phyloP scores from a whole-genome alignment of 1,140 invertebrate species.

The Drosophila chauvacae region DNA sequence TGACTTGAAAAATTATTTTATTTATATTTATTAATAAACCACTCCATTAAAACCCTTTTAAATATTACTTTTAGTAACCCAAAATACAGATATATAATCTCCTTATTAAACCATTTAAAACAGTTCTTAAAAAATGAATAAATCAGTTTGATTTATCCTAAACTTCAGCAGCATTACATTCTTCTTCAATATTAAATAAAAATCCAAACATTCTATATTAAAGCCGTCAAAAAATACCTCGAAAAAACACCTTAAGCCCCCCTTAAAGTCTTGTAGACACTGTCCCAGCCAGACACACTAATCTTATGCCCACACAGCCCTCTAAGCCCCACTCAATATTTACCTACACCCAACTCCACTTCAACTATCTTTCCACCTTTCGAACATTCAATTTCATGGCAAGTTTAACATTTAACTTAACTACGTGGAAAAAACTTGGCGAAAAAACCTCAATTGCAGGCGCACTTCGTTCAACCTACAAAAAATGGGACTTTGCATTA shows the following conservation, averaged over 20 bases:
- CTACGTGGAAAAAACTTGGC: conserved; percentile 35
- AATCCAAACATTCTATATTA: background rate
- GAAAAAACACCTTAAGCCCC: background rate
- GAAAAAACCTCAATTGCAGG: conserved; percentile 72
- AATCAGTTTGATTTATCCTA: too few species aligned
- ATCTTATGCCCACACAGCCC: conserved; percentile 8
- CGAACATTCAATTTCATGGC: conserved; percentile 75
- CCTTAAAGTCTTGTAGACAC: background rate
- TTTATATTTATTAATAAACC: too few species aligned
- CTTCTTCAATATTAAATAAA: background rate
- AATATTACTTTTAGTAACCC: background rate
- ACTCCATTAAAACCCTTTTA: background rate
- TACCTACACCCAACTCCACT: conserved; percentile 19
- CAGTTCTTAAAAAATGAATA: too few species aligned
- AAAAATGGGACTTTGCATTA: conserved; percentile 43
- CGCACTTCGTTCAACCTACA: conserved; percentile 31
- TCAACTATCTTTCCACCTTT: conserved; percentile 54
- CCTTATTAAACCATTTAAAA: too few species aligned
- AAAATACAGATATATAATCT: too few species aligned
- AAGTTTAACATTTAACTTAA: conserved; percentile 67
- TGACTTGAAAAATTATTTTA: too few species aligned
- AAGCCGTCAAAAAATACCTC: background rate
- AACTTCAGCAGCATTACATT: too few species aligned
- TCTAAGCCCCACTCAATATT: background rate
- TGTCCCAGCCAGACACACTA: conserved; percentile 31